Evolutionary conservation across 2,797 vertebrate genomes (phyloP).

Genomic region (Anguilla pacifica): DNA sequence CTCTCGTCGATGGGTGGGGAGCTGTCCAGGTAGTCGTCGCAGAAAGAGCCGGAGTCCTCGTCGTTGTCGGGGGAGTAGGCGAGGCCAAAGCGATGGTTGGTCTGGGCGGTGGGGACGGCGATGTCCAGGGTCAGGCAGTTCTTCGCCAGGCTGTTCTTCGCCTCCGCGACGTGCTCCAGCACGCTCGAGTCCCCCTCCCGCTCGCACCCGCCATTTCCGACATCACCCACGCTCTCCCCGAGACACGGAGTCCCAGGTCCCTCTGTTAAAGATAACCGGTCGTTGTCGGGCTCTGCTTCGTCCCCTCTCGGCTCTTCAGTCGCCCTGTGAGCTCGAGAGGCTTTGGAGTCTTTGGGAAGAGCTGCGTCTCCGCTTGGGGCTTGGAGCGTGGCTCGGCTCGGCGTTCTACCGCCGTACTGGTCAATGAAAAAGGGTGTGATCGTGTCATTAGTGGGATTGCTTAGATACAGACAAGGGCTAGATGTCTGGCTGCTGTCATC

Average conservation of each 20-base stretch:
- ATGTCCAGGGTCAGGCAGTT: constrained; percentile 69
- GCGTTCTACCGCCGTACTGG: constrained; percentile 46
- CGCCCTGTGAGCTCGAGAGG: constrained; percentile 48
- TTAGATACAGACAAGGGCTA: constrained; percentile 76
- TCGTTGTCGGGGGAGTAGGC: constrained; percentile 84
- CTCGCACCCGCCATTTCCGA: constrained; percentile 76
- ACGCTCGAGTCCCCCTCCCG: constrained; percentile 64
- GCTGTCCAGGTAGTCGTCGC: constrained; percentile 71
- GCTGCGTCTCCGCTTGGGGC: constrained; percentile 1
- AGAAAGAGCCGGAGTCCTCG: constrained; percentile 70
- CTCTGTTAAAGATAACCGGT: constrained; percentile 69
- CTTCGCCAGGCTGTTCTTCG: constrained; percentile 61
- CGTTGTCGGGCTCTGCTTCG: constrained; percentile 71
- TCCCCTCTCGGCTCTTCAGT: constrained; percentile 61
- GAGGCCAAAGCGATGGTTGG: constrained; percentile 85
- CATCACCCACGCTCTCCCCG: constrained; percentile 70
- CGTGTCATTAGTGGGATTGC: constrained; percentile 77
- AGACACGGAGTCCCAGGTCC: constrained; percentile 73
- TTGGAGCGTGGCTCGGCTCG: not conserved
- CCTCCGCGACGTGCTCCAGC: constrained; percentile 74
- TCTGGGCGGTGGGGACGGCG: constrained; percentile 81
- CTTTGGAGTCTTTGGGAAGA: constrained; percentile 49
- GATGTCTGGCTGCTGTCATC: constrained; percentile 40
- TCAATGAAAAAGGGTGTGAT: constrained; percentile 74
- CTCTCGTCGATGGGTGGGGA: constrained; percentile 74